Evolutionary conservation across 1,140 invertebrate species (phyloP).

Genomic region (Atopsyche davidsoni): DNA sequence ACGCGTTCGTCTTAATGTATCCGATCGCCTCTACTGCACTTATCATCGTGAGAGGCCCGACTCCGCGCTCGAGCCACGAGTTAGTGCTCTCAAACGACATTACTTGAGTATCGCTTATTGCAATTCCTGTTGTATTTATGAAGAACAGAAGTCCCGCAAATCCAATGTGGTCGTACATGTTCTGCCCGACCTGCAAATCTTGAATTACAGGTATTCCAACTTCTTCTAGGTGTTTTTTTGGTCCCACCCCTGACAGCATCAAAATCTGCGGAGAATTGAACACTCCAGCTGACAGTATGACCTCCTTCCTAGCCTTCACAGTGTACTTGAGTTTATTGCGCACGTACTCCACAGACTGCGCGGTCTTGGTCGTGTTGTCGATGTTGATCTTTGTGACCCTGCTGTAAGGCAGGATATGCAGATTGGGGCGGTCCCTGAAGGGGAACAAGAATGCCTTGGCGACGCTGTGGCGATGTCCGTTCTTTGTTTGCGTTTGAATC

Average conservation of each 20-base stretch:
- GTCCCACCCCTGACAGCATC: conserved; percentile 75
- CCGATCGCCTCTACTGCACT: conserved; percentile 59
- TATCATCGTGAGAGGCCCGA: conserved; percentile 48
- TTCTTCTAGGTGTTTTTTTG: conserved; percentile 54
- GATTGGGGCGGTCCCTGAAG: conserved; percentile 54
- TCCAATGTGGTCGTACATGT: conserved; percentile 67
- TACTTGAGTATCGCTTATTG: conserved; percentile 42
- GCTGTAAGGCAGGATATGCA: conserved; percentile 53
- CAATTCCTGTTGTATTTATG: conserved; percentile 45
- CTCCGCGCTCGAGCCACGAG: conserved; percentile 45
- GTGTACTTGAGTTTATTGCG: conserved; percentile 40
- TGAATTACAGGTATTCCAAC: conserved; percentile 60
- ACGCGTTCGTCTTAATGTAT: conserved; percentile 55
- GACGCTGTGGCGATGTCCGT: conserved; percentile 46
- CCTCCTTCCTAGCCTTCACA: conserved; percentile 56
- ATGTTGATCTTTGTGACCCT: conserved; percentile 59
- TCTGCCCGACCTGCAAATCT: conserved; percentile 62
- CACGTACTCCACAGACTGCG: conserved; percentile 58
- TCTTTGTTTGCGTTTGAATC: conserved; percentile 57
- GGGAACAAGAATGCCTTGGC: conserved; percentile 54
- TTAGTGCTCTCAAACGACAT: conserved; percentile 43
- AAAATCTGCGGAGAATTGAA: conserved; percentile 75
- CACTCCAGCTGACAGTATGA: conserved; percentile 65
- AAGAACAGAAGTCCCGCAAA: conserved; percentile 58
- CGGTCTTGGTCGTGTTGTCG: conserved; percentile 50